phyloP scores from a whole-genome alignment of 2,113 vertebrate genomes.

The Callocephalon fimbriatum region DNA sequence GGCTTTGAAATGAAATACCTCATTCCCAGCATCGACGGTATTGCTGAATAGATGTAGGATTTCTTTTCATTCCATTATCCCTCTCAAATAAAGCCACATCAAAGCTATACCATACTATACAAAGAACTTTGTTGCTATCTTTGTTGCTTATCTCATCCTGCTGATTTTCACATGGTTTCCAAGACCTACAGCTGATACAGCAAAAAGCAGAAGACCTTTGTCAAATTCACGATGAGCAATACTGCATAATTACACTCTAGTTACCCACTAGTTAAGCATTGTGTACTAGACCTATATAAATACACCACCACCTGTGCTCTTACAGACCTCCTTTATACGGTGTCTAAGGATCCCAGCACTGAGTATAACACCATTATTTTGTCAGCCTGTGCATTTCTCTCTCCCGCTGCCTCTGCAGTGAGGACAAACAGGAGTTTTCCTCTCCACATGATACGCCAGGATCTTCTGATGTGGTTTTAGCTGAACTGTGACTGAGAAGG shows the following conservation, averaged over 20 bases:
- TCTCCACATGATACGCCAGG: not conserved
- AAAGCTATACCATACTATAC: conserved; percentile 72
- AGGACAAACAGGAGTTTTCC: not conserved
- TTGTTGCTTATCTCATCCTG: conserved; percentile 69
- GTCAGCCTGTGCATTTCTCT: not conserved
- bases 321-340: not conserved
- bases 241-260: not conserved
- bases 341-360: not conserved
- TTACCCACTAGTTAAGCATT: not conserved
- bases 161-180: conserved; percentile 72
- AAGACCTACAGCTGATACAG: conserved; percentile 46
- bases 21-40: rapidly evolving
- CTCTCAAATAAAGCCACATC: not conserved
- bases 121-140: conserved; percentile 67
- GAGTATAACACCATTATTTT: not conserved
- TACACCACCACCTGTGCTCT: not conserved
- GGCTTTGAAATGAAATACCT: not conserved
- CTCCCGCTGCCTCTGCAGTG: not conserved
- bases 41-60: not conserved
- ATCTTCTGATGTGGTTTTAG: not conserved
- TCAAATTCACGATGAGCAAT: not conserved
- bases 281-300: not conserved
- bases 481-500: not conserved
- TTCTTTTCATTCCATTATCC: not conserved
- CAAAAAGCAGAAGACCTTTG: conserved; percentile 59